These are phyloP conservation scores for Vicugna pacos DNA, from an alignment of 2,113 vertebrate genomes.

Conservation along the genomic window DNA sequence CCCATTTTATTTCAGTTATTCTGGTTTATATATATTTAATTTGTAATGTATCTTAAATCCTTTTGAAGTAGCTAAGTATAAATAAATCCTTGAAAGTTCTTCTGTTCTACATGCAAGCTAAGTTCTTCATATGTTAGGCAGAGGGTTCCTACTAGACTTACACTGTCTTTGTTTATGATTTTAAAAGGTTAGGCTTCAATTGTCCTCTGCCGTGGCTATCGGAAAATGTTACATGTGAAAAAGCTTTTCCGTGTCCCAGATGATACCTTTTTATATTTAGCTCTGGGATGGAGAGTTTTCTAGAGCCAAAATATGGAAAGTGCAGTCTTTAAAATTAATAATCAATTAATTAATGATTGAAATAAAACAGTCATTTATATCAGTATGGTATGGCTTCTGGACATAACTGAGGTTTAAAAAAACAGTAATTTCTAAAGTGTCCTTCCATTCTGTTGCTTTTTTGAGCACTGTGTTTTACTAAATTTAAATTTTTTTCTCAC, in stretches of 20 bases:
- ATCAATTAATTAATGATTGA: slow-evolving; percentile 20
- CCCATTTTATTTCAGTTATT: slow-evolving; percentile 49
- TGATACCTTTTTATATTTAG: slow-evolving; percentile 43
- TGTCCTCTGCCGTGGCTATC: background rate
- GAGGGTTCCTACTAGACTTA: background rate
- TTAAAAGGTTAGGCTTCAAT: slow-evolving; percentile 4
- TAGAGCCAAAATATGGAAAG: slow-evolving; percentile 23
- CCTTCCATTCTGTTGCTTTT: slow-evolving; percentile 2
- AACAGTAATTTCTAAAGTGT: background rate
- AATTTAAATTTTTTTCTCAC: background rate
- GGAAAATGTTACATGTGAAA: slow-evolving; percentile 34
- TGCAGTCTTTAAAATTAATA: slow-evolving; percentile 8
- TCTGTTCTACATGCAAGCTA: background rate
- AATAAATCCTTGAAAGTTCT: slow-evolving; percentile 7
- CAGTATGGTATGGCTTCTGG: slow-evolving; percentile 1
- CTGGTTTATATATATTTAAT: slow-evolving; percentile 25
- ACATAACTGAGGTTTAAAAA: slow-evolving; percentile 39
- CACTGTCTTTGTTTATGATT: background rate
- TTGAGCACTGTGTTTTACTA: slow-evolving; percentile 26
- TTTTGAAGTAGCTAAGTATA: slow-evolving; percentile 48
- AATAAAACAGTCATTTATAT: slow-evolving; percentile 32
- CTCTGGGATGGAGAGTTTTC: background rate
- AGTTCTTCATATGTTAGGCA: background rate
- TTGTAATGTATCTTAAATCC: slow-evolving; percentile 4
- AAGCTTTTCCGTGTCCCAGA: background rate